Evolutionary conservation across 2,888 invertebrate species (phyloP).

Genomic region (Lochmaea capreae): DNA sequence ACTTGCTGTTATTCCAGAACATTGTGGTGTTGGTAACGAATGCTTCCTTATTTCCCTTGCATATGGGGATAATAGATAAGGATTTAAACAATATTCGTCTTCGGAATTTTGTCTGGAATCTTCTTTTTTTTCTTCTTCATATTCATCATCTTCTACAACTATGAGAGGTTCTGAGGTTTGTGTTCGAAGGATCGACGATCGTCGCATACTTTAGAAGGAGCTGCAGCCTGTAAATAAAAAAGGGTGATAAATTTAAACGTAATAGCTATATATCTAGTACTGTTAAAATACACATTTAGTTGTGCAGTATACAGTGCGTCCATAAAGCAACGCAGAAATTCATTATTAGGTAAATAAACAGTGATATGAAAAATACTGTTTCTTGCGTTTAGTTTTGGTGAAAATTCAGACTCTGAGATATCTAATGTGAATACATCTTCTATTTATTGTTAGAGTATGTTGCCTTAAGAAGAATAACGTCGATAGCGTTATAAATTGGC

Average conservation of each 20-base stretch:
- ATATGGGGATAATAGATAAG: constrained; percentile 84
- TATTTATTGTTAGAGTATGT: too few relatives aligned
- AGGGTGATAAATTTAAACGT: not conserved
- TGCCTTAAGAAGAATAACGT: too few relatives aligned
- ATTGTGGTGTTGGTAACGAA: constrained; percentile 86
- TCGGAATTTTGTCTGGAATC: constrained; percentile 74
- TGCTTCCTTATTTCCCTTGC: constrained; percentile 81
- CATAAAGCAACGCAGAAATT: too few relatives aligned
- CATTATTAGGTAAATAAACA: too few relatives aligned
- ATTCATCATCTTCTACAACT: constrained; percentile 86
- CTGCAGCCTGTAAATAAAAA: constrained; percentile 5
- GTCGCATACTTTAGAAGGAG: constrained; percentile 67
- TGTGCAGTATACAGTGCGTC: too few relatives aligned
- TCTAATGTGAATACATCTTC: too few relatives aligned
- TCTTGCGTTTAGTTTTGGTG: too few relatives aligned
- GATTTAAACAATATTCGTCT: constrained; percentile 79
- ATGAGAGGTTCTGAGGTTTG: constrained; percentile 77
- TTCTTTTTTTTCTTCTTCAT: constrained; percentile 61
- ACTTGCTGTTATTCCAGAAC: constrained; percentile 87
- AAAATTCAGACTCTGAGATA: too few relatives aligned
- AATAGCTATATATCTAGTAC: too few relatives aligned
- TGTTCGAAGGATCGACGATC: constrained; percentile 72
- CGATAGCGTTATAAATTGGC: too few relatives aligned
- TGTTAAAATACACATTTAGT: too few relatives aligned
- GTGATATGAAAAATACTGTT: too few relatives aligned